phyloP scores from a whole-genome alignment of 2,888 invertebrate genomes.

The Ophion slaviceki region DNA sequence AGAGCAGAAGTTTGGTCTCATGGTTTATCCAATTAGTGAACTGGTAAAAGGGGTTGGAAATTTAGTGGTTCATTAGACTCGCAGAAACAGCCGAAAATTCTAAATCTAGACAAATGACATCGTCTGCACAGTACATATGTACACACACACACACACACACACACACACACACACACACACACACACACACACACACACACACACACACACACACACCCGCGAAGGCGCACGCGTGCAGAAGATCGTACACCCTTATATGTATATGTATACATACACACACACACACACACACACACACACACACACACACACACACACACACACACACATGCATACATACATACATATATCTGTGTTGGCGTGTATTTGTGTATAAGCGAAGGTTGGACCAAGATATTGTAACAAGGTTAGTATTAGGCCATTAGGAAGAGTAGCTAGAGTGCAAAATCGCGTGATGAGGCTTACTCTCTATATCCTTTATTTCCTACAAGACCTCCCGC shows the following conservation, averaged over 20 bases:
- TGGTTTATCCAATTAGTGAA: constrained; percentile 65
- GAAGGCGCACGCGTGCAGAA: no score
- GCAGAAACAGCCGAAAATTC: constrained; percentile 61
- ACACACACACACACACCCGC: no score
- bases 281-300: no score
- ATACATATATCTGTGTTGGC: neutral
- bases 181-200: neutral
- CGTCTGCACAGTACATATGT: constrained; percentile 10
- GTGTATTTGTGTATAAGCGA: neutral
- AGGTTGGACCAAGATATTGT: constrained; percentile 51
- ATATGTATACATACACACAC: constrained; percentile 1
- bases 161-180: no score
- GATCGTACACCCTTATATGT: no score
- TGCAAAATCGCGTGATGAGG: constrained; percentile 58
- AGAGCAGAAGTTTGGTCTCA: constrained; percentile 41
- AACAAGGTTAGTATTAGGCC: constrained; percentile 36
- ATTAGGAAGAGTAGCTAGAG: constrained; percentile 33
- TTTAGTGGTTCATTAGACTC: constrained; percentile 65
- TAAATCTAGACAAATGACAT: constrained; percentile 60
- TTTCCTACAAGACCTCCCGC: constrained; percentile 20
- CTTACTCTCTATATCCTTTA: constrained; percentile 30
- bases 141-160: neutral
- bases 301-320: neutral
- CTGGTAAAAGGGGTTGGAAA: constrained; percentile 47
- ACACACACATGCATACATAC: no score